phyloP scores from a whole-genome alignment of 2,113 vertebrate genomes.

The Antechinus flavipes region DNA sequence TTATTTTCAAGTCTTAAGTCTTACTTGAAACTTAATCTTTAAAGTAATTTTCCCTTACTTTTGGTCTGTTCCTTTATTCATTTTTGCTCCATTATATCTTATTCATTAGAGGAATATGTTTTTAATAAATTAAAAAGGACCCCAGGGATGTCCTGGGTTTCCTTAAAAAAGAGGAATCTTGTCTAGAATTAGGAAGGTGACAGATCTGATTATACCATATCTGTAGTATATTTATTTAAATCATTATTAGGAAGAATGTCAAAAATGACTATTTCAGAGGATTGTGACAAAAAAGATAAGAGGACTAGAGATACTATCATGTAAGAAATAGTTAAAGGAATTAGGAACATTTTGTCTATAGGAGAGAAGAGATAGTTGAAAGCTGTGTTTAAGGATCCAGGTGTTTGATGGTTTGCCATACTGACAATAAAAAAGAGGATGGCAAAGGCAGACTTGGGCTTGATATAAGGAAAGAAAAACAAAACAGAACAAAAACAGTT shows the following conservation, averaged over 20 bases:
- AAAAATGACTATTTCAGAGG: not conserved
- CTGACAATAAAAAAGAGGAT: not conserved
- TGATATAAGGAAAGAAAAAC: not conserved
- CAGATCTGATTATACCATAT: not conserved
- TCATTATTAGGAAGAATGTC: not conserved
- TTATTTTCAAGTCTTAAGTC: not conserved
- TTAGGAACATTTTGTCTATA: not conserved
- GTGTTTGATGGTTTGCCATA: not conserved
- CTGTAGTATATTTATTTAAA: not conserved
- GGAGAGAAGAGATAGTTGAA: not conserved
- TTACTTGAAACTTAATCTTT: not conserved
- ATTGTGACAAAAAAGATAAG: not conserved
- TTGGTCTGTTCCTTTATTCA: not conserved
- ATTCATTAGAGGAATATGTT: not conserved
- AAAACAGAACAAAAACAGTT: not conserved
- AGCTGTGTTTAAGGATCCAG: not conserved
- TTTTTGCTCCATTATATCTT: not conserved
- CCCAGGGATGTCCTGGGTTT: not conserved
- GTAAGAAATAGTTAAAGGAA: not conserved
- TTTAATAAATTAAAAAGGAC: not conserved
- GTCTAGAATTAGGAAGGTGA: not conserved
- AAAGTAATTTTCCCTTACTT: not conserved
- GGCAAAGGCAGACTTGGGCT: not conserved
- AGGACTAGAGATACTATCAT: not conserved
- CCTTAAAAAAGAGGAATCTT: not conserved